phyloP scores from a whole-genome alignment of 2,113 vertebrate species.

The Pterocles burchelli region DNA sequence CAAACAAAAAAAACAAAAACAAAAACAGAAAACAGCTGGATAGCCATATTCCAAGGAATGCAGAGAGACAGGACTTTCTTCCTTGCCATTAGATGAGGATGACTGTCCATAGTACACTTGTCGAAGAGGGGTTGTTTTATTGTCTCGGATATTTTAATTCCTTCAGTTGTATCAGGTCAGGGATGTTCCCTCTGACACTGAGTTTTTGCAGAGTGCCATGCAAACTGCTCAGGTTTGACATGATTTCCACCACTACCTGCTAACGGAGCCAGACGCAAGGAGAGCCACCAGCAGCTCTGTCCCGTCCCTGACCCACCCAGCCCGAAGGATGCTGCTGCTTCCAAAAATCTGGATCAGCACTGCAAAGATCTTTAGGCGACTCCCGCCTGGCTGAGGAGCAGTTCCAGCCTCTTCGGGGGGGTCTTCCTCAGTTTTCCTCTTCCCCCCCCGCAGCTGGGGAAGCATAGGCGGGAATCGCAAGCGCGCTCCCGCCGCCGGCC shows the following conservation, averaged over 20 bases:
- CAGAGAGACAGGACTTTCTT: background rate
- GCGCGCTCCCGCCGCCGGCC: background rate
- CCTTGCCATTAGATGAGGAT: background rate
- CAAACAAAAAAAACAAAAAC: background rate
- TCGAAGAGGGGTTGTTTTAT: background rate
- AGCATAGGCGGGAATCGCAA: fast-evolving
- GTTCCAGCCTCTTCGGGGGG: background rate
- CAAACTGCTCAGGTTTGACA: fast-evolving
- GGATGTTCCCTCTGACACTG: fast-evolving
- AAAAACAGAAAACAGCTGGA: too few relatives aligned
- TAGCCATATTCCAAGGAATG: background rate
- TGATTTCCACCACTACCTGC: background rate
- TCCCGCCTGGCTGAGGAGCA: background rate
- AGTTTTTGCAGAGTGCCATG: too few relatives aligned
- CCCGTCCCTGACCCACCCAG: background rate
- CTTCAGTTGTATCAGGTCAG: too few relatives aligned
- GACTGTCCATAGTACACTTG: fast-evolving
- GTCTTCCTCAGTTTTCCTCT: background rate
- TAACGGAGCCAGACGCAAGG: background rate
- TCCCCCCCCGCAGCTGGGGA: too few relatives aligned
- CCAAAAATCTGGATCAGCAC: fast-evolving
- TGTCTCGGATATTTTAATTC: background rate
- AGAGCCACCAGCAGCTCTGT: too few relatives aligned
- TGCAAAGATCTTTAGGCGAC: fast-evolving
- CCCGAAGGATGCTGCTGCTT: background rate